Evolutionary conservation across 2,888 invertebrate genomes (phyloP).

Genomic region (Malthinus flaveolus): DNA sequence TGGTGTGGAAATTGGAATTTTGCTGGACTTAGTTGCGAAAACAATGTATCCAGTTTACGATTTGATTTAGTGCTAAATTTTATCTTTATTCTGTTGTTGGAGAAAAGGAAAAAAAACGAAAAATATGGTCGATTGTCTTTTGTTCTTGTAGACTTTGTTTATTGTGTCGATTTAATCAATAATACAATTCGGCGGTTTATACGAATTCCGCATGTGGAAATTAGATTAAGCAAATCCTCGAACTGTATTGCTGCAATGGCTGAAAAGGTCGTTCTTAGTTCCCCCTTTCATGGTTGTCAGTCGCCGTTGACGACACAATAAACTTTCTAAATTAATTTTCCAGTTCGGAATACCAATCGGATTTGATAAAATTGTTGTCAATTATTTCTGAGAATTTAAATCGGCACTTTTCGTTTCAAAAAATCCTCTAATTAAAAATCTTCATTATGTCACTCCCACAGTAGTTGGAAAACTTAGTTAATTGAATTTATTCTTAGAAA

Average conservation of each 20-base stretch:
- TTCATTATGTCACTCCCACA: too few species aligned
- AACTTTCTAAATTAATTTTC: conserved; percentile 35
- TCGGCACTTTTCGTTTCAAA: background rate
- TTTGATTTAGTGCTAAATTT: conserved; percentile 1
- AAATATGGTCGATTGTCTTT: too few species aligned
- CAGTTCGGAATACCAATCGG: conserved; percentile 31
- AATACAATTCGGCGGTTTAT: conserved; percentile 14
- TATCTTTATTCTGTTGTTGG: background rate
- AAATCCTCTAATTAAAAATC: too few species aligned
- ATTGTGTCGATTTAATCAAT: conserved; percentile 2
- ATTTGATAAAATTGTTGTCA: conserved; percentile 35
- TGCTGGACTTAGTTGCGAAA: background rate
- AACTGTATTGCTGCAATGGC: conserved; percentile 16
- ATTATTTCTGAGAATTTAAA: conserved; percentile 63
- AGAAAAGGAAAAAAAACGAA: too few species aligned
- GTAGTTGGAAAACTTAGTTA: too few species aligned
- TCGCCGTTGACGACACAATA: conserved; percentile 31
- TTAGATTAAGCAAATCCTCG: conserved; percentile 29
- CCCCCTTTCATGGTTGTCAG: conserved; percentile 29
- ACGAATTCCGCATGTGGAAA: conserved; percentile 24
- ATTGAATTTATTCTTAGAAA: too few species aligned
- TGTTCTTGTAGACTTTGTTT: too few species aligned
- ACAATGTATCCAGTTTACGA: too few species aligned
- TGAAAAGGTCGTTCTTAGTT: conserved; percentile 17
- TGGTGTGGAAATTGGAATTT: conserved; percentile 15